Percentiles rank a stretch among this genome's conserved stretches.
Evolutionary conservation across 2,113 vertebrate genomes (phyloP).

Genomic region (Epinephelus fuscoguttatus): DNA sequence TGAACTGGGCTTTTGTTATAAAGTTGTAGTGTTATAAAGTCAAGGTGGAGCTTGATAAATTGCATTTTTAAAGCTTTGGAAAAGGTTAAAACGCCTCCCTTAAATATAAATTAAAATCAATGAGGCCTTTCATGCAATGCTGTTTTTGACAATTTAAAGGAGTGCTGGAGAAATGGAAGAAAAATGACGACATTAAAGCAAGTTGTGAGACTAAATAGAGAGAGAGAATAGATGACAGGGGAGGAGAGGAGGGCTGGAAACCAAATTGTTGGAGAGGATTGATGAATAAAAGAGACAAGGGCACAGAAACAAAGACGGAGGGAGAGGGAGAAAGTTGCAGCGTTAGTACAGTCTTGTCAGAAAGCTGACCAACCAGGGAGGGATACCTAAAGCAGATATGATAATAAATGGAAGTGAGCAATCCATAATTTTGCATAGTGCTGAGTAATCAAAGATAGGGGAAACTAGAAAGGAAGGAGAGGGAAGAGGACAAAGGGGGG

Average conservation of each 20-base stretch:
- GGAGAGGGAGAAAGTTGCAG: background rate
- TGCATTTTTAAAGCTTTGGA: conserved; percentile 30
- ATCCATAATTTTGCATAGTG: conserved; percentile 58
- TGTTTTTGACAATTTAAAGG: conserved; percentile 1
- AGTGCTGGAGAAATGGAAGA: conserved; percentile 33
- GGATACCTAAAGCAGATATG: conserved; percentile 35
- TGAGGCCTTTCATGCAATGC: conserved; percentile 20
- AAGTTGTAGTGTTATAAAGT: background rate
- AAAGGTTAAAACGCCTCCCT: conserved; percentile 43
- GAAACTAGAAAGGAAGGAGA: background rate
- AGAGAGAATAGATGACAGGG: conserved; percentile 18
- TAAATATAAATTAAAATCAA: conserved; percentile 39
- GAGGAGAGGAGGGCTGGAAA: conserved; percentile 29
- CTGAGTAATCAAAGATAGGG: conserved; percentile 66
- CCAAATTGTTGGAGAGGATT: conserved; percentile 15
- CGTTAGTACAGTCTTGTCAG: conserved; percentile 23
- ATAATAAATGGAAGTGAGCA: conserved; percentile 46
- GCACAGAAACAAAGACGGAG: conserved; percentile 3
- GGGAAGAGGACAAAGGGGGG: conserved; percentile 13
- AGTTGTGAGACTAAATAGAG: conserved; percentile 3
- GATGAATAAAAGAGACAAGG: conserved; percentile 46
- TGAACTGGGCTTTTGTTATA: background rate
- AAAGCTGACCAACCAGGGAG: conserved; percentile 45
- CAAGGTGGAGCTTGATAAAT: background rate
- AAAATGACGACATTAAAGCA: conserved; percentile 32